Conservation (phyloP, 1,140 invertebrate genomes). For the Drosophila triauraria region DNA sequence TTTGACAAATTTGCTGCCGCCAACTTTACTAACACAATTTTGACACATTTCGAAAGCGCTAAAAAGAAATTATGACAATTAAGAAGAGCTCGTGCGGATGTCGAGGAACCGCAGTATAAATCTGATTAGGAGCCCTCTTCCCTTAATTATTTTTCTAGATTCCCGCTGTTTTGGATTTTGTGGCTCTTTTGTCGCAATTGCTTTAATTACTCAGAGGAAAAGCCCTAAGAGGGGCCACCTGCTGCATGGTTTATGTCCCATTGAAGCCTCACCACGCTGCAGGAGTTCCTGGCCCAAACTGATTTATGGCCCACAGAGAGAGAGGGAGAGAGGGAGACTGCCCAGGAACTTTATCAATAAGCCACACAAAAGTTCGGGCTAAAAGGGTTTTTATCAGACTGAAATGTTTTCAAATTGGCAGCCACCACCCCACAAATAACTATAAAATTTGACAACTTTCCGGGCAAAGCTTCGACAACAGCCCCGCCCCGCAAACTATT, state of each 20-base stretch:
- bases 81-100: constrained; percentile 50
- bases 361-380: constrained; percentile 39
- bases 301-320: constrained; percentile 47
- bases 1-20: constrained; percentile 7
- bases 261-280: constrained; percentile 22
- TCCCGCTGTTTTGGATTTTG: constrained; percentile 44
- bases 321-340: background rate
- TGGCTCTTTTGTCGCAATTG: constrained; percentile 66
- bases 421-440: constrained; percentile 53
- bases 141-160: background rate
- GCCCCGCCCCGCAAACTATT: constrained; percentile 26
- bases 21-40: constrained; percentile 9
- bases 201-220: constrained; percentile 68
- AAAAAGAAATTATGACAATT: constrained; percentile 76
- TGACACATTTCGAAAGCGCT: constrained; percentile 33
- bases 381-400: constrained; percentile 36
- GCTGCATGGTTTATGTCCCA: constrained; percentile 62
- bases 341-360: constrained; percentile 69
- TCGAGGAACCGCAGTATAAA: constrained; percentile 61
- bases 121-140: constrained; percentile 48
- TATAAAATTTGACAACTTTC: constrained; percentile 76
- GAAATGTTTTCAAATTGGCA: constrained; percentile 42
- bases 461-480: background rate
- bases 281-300: constrained; percentile 30
- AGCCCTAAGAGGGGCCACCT: constrained; percentile 60